A percentile compares a stretch with the other conserved stretches of the same genome.
phyloP scores from a whole-genome alignment of 2,888 invertebrate genomes.

The Acleris cristana region DNA sequence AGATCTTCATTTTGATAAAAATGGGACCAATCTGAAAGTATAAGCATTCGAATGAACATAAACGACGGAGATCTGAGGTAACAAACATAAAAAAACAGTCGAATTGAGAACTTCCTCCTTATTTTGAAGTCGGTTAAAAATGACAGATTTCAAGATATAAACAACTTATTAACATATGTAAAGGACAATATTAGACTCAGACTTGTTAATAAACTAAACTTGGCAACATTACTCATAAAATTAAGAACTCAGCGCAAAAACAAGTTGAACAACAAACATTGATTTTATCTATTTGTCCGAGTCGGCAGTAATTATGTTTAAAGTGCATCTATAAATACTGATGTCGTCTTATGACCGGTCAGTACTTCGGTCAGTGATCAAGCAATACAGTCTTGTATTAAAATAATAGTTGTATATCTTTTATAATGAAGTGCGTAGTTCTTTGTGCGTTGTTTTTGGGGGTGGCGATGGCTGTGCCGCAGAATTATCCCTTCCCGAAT shows the following conservation, averaged over 20 bases:
- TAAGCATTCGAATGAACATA: too few species aligned
- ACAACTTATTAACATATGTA: too few species aligned
- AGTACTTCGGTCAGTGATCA: neutral
- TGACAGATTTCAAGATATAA: too few species aligned
- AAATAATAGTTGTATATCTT: neutral
- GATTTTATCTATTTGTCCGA: conserved; percentile 18
- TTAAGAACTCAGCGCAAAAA: neutral
- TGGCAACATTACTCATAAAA: neutral
- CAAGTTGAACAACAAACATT: conserved; percentile 25
- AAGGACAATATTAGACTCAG: too few species aligned
- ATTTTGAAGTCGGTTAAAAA: too few species aligned
- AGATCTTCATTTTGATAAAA: too few species aligned
- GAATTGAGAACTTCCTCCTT: too few species aligned
- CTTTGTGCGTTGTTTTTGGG: conserved; percentile 46
- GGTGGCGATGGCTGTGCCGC: conserved; percentile 40
- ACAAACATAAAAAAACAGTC: too few species aligned
- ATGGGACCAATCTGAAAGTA: too few species aligned
- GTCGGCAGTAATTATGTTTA: neutral
- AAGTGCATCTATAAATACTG: conserved; percentile 3
- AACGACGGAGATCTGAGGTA: too few species aligned
- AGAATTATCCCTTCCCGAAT: conserved; percentile 41
- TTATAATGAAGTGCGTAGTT: conserved; percentile 48
- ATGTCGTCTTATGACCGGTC: neutral
- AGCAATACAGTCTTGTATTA: neutral
- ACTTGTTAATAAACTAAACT: too few species aligned